Percentiles rank a stretch among this genome's conserved stretches.
Evolutionary conservation across 2,113 vertebrate species (phyloP).

Genomic region (Pandion haliaetus): DNA sequence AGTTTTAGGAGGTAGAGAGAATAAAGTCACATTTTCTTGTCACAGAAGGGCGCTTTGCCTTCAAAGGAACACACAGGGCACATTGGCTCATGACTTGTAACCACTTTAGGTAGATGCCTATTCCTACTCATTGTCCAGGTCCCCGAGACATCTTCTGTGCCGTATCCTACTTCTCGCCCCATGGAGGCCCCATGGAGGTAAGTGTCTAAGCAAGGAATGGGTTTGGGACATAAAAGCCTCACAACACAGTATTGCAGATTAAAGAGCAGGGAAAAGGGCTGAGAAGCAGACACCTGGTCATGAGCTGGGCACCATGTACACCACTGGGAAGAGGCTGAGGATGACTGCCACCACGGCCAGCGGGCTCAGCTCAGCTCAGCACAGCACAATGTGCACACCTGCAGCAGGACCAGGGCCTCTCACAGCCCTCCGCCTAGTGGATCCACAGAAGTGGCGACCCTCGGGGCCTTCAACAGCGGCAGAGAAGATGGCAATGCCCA

Average conservation of each 20-base stretch:
- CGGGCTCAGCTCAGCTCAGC: rapidly evolving
- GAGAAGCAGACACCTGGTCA: background rate
- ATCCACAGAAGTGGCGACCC: too few species aligned
- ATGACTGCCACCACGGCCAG: rapidly evolving
- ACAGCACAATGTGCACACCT: rapidly evolving
- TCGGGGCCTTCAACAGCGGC: background rate
- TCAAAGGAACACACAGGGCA: background rate
- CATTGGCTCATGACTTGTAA: background rate
- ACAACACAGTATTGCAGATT: rapidly evolving
- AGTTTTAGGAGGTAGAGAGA: background rate
- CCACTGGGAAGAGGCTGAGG: rapidly evolving
- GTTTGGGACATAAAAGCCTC: rapidly evolving
- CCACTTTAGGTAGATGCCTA: background rate
- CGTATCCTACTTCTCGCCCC: rapidly evolving
- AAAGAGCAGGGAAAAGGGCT: rapidly evolving
- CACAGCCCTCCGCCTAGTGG: rapidly evolving
- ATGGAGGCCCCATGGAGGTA: rapidly evolving
- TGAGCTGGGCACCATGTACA: rapidly evolving
- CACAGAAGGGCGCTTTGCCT: background rate
- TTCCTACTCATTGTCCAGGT: too few species aligned
- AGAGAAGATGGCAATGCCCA: too few species aligned
- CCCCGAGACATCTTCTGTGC: background rate
- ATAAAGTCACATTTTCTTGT: background rate
- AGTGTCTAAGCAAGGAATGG: background rate
- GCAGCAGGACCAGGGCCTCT: background rate